phyloP scores from a whole-genome alignment of 2,113 vertebrate species.

The Struthio camelus region DNA sequence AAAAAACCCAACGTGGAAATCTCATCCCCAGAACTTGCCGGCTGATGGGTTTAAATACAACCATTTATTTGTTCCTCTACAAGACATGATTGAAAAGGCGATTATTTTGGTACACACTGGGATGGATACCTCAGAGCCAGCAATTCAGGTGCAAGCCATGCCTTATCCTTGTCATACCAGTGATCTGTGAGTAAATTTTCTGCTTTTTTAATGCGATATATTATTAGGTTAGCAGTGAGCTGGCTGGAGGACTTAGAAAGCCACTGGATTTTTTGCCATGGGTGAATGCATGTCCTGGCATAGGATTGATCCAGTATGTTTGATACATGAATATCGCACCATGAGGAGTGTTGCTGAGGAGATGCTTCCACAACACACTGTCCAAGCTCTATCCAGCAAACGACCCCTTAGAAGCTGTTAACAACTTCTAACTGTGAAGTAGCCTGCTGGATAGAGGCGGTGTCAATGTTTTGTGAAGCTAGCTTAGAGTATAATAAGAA shows the following conservation, averaged over 20 bases:
- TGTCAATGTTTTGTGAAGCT: neutral
- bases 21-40: constrained; percentile 75
- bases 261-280: neutral
- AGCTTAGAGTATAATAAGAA: neutral
- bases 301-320: neutral
- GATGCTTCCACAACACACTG: neutral
- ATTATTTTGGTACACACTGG: constrained; percentile 70
- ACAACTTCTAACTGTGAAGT: neutral
- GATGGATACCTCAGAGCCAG: constrained; percentile 10
- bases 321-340: neutral
- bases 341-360: neutral
- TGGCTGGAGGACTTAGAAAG: neutral
- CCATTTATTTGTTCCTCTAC: constrained; percentile 76
- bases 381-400: neutral
- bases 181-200: constrained; percentile 71
- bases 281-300: neutral
- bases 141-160: constrained; percentile 69
- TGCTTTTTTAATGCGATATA: neutral
- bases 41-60: constrained; percentile 75
- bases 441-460: neutral
- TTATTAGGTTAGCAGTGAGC: neutral
- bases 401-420: neutral
- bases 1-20: constrained; percentile 74
- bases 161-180: constrained; percentile 78
- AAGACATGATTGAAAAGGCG: constrained; percentile 80